Percentiles rank a stretch among this genome's conserved stretches.
Evolutionary conservation across 2,797 vertebrate genomes (phyloP).

Genomic region (Channa striata): DNA sequence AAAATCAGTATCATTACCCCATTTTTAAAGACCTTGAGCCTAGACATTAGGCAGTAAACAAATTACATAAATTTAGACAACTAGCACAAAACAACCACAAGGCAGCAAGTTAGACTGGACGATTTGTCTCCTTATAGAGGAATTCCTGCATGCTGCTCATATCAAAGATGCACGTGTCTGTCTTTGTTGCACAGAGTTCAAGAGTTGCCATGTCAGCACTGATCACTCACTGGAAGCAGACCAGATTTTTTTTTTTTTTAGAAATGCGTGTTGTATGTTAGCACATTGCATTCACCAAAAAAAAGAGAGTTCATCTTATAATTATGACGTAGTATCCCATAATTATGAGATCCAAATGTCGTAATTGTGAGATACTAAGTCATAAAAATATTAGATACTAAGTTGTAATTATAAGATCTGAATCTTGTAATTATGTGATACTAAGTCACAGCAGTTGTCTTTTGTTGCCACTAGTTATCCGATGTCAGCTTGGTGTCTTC

Average conservation of each 20-base stretch:
- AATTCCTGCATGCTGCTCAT: conserved; percentile 55
- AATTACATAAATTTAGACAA: conserved; percentile 24
- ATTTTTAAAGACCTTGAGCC: neutral
- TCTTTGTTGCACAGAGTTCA: conserved; percentile 52
- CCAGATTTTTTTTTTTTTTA: too few species aligned
- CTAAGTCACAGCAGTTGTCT: too few species aligned
- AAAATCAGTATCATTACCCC: neutral
- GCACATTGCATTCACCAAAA: too few species aligned
- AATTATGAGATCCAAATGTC: too few species aligned
- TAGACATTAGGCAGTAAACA: neutral
- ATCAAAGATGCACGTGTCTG: conserved; percentile 59
- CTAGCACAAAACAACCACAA: conserved; percentile 19
- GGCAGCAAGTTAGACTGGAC: conserved; percentile 28
- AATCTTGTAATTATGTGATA: too few species aligned
- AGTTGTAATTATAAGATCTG: too few species aligned
- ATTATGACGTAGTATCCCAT: too few species aligned
- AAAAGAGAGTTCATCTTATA: too few species aligned
- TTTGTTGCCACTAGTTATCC: too few species aligned
- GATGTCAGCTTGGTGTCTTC: too few species aligned
- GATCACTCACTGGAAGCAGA: conserved; percentile 40
- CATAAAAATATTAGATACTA: too few species aligned
- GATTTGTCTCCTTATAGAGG: conserved; percentile 55
- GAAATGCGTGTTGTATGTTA: conserved; percentile 16
- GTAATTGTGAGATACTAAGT: too few species aligned
- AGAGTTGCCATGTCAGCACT: conserved; percentile 74